Percentiles rank a stretch among this genome's conserved stretches.
These are phyloP conservation scores for Troides oblongomaculatus DNA, from an alignment of 2,888 invertebrate species.

Conservation along the genomic window DNA sequence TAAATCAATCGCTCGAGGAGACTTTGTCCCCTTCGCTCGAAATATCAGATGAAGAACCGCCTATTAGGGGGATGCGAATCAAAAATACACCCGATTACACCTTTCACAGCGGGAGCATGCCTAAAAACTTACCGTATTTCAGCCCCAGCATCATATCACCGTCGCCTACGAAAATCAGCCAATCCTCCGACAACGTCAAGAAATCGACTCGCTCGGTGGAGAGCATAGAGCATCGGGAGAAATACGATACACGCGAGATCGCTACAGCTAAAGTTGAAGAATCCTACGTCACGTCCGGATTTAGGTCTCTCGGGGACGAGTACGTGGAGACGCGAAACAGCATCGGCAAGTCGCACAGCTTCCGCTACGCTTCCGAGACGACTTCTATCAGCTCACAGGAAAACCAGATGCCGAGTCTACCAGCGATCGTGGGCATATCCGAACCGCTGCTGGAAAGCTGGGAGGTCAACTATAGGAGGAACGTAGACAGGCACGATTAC, in stretches of 20 bases:
- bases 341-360: slow-evolving; percentile 86
- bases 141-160: slow-evolving; percentile 62
- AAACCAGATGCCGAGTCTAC: slow-evolving; percentile 75
- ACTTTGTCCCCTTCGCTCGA: slow-evolving; percentile 51
- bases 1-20: slow-evolving; percentile 55
- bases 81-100: slow-evolving; percentile 60
- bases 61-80: slow-evolving; percentile 59
- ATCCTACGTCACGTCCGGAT: slow-evolving; percentile 57
- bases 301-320: slow-evolving; percentile 70
- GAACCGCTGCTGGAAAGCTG: slow-evolving; percentile 75
- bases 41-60: slow-evolving; percentile 62
- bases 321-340: slow-evolving; percentile 75
- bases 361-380: slow-evolving; percentile 80
- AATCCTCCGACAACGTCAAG: slow-evolving; percentile 69
- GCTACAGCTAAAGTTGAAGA: slow-evolving; percentile 60
- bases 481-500: slow-evolving; percentile 66
- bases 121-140: slow-evolving; percentile 69
- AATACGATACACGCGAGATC: slow-evolving; percentile 54
- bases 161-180: slow-evolving; percentile 66
- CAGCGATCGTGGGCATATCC: slow-evolving; percentile 74
- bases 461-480: slow-evolving; percentile 75
- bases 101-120: slow-evolving; percentile 71
- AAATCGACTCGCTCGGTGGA: slow-evolving; percentile 61
- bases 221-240: slow-evolving; percentile 62
- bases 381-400: slow-evolving; percentile 73